Base-by-base conservation (phyloP, 2,113 vertebrate species). In the Mesembrinibis cayennensis region DNA sequence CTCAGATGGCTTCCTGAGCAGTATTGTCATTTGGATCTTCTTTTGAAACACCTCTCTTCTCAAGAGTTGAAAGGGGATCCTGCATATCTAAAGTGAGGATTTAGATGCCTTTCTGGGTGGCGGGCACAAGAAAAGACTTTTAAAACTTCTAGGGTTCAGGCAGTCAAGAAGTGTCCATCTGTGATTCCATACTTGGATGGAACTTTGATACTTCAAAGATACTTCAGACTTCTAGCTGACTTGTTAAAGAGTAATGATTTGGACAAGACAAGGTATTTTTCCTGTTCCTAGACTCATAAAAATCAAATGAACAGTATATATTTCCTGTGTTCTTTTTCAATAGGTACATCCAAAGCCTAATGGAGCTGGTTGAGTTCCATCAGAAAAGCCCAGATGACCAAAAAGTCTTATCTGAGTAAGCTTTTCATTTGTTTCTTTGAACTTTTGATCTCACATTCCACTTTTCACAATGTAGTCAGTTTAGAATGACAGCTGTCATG, bases 311-410 rank as follows among this genome's bases (percentile, higher is more conserved):
- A 55, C 63, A 40, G 3, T 55, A 22, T 56, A 0, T 55, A 12
- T 92, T 67, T 78, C n/a, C 73, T 87, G 9, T 67, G 16, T 42
- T 95, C 5, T 88, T 71, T 74, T 53, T 91, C 66, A 72, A 82
- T 53, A 98, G 98, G 98, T 98, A 98, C 58, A 97, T 98, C 58
- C 99, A 99, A 97, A 99, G 99, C 95, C 97, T 99, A 86, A 97
- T 98, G 98, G 99, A 99, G 63, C 95, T 99, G 62, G 97, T 99
- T 71, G 99, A 99, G 50, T 99, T 99, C 95, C 97, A 99, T 93
- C 99, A 99, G 82, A 98, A 98, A 96, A 99, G 98, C 77, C 98
- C 99, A 72, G 98, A 99, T 44, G 98, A 99, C 95, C 99, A 99
- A 79, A 98, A 98, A 78, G 97, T 98, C 78, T 97, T 99, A 82